Percentiles rank a stretch among this genome's conserved stretches.
phyloP scores from a whole-genome alignment of 2,888 invertebrate genomes.

The Lithophane leautieri region DNA sequence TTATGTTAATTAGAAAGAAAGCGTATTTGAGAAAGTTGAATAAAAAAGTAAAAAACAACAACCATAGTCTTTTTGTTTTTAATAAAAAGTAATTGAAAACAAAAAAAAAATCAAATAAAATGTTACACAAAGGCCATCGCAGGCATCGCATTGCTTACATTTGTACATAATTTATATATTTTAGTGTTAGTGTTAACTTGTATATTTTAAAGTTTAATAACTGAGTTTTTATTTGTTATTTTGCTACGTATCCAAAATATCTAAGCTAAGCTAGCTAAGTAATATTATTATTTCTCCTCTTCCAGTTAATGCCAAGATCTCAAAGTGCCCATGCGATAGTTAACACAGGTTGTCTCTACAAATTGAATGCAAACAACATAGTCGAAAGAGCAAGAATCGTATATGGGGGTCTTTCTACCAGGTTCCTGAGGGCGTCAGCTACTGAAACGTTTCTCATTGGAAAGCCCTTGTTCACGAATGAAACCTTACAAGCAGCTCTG shows the following conservation, averaged over 20 bases:
- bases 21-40: background rate
- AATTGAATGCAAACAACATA: constrained; percentile 63
- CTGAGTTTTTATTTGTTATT: too few species aligned
- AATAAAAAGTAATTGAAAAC: background rate
- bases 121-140: too few species aligned
- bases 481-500: constrained; percentile 80
- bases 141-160: too few species aligned
- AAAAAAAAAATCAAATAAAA: too few species aligned
- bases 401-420: constrained; percentile 89
- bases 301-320: constrained; percentile 93
- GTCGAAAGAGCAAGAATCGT: constrained; percentile 86
- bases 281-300: constrained; percentile 17
- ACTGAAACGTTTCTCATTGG: constrained; percentile 88
- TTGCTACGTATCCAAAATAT: too few species aligned
- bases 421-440: constrained; percentile 84
- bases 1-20: constrained; percentile 5
- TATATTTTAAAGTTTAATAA: too few species aligned
- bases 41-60: background rate
- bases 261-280: too few species aligned
- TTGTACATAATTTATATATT: too few species aligned
- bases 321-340: constrained; percentile 94
- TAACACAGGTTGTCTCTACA: constrained; percentile 93
- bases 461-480: constrained; percentile 80
- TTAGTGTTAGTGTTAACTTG: too few species aligned
- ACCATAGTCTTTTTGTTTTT: accelerated